phyloP scores from a whole-genome alignment of 2,888 invertebrate species.

The Tolmerus cingulatus region DNA sequence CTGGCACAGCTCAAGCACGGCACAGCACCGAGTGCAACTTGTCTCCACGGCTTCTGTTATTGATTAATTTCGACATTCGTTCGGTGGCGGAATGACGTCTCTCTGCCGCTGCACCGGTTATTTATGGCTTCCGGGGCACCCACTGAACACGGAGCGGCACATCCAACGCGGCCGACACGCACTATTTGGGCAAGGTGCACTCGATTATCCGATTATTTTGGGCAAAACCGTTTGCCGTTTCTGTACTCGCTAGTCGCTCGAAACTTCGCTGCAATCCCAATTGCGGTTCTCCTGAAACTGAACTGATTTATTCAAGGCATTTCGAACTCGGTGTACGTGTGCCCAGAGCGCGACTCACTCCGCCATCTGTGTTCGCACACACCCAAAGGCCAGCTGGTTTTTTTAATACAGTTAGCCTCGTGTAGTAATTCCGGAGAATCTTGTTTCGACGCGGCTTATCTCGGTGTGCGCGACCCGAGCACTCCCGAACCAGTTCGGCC shows the following conservation, averaged over 20 bases:
- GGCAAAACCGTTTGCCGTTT: conserved; percentile 6
- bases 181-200: neutral
- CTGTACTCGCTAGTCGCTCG: neutral
- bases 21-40: neutral
- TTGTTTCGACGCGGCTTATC: neutral
- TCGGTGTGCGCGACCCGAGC: neutral
- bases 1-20: neutral
- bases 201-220: conserved; percentile 31
- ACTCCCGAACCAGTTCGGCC: neutral
- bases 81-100: conserved; percentile 20
- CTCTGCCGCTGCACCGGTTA: conserved; percentile 16
- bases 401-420: neutral
- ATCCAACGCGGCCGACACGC: neutral
- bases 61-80: conserved; percentile 35
- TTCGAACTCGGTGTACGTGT: neutral
- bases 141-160: neutral
- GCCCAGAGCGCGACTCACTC: neutral
- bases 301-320: conserved; percentile 33
- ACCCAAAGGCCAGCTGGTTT: neutral
- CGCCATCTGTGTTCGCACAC: neutral
- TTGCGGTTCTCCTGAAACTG: conserved; percentile 35
- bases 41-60: conserved; percentile 35
- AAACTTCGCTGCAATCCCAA: conserved; percentile 19
- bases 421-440: neutral
- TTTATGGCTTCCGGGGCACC: conserved; percentile 18